A percentile compares a stretch with the other conserved stretches of the same genome.
Evolutionary conservation across 1,140 invertebrate genomes (phyloP).

Genomic region (Daktulosphaira vitifoliae): DNA sequence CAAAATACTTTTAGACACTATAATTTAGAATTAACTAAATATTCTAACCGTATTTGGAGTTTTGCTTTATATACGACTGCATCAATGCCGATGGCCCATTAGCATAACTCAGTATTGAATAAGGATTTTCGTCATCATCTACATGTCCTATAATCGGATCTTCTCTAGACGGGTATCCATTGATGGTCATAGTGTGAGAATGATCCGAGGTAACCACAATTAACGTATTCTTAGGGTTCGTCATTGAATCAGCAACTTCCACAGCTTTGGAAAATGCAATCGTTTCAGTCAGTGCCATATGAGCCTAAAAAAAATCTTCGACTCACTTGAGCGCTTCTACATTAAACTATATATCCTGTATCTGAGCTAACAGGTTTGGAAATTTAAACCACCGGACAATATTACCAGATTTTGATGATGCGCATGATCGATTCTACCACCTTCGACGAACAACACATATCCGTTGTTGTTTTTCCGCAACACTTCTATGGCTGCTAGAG

Average conservation of each 20-base stretch:
- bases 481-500: constrained; percentile 63
- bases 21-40: too few relatives aligned
- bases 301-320: constrained; percentile 43
- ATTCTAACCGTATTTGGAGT: constrained; percentile 1
- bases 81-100: constrained; percentile 55
- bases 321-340: neutral
- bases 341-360: too few relatives aligned
- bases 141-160: constrained; percentile 53
- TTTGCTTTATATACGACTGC: neutral
- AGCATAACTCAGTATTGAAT: constrained; percentile 63
- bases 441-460: constrained; percentile 61
- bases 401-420: constrained; percentile 51
- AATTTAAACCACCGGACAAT: neutral
- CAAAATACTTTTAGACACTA: too few relatives aligned
- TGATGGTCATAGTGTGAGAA: constrained; percentile 54
- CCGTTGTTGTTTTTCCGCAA: constrained; percentile 60
- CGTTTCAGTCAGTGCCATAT: constrained; percentile 59
- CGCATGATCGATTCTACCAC: constrained; percentile 54
- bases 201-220: constrained; percentile 60
- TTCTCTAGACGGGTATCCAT: constrained; percentile 59
- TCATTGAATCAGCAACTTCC: constrained; percentile 31
- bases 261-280: constrained; percentile 59
- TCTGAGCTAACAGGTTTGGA: too few relatives aligned
- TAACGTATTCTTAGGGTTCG: constrained; percentile 49
- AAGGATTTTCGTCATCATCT: constrained; percentile 50